Base-by-base conservation (phyloP, 2,113 vertebrate species). In the Astatoreochromis straeleni region DNA sequence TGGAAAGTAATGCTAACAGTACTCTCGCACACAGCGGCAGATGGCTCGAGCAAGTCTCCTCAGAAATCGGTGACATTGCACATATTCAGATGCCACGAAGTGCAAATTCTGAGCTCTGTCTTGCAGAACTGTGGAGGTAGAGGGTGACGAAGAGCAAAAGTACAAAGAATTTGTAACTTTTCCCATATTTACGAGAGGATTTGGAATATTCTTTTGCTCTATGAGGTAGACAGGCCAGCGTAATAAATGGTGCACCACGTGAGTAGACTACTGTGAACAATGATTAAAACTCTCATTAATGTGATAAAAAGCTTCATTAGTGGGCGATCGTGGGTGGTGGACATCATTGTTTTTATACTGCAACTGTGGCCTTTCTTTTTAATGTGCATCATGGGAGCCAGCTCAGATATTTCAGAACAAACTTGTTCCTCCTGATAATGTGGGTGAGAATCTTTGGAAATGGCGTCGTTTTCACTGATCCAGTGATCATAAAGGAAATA, bases 251-350 rank as follows among this genome's bases (percentile, higher is more conserved):
- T 13, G 21, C 70, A 58, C 79, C 83, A 80, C 53, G 58, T 82
- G 82, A 45, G 70, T 42, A 80, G 79, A 92, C 79, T 40, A 40
- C 55, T 84, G 65, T 80, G 82, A 90, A 84, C 57, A 83, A 82
- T 89, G 68, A 89, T 93, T 92, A 90, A 91, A 89, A 88, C 80
- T 84, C 57, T 86, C 85, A 92, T 95, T 95, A 84, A 91, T 88
- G 57, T 95, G 88, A 94, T 88, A 70, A 82, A 94, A 88, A 82
- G 82, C 70, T 91, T 90, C 91, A 93, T 92, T 91, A 89, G 63
- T 29, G 11, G 58, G 31, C 33, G 14, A 83, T 88, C n/a, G 47
- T 84, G 29, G 90, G 65, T 85, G 65, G 58, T 85, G 82, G 79
- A 42, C 86, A 81, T 89, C 33, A 42, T 86, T 88, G 88, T 92